Evolutionary conservation across 2,113 vertebrate genomes (phyloP).

Genomic region (Perca fluviatilis): DNA sequence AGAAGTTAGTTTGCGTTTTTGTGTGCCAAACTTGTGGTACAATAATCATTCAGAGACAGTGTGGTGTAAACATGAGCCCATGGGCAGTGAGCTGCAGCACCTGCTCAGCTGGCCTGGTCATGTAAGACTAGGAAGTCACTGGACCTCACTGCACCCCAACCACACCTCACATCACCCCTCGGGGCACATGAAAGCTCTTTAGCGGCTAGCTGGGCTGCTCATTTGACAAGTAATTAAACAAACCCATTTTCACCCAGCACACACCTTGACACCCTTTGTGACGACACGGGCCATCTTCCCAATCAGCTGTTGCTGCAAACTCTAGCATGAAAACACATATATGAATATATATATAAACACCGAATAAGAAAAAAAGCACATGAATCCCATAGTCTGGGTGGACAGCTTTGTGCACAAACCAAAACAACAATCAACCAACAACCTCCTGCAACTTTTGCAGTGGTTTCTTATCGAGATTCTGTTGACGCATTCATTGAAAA

Average conservation of each 20-base stretch:
- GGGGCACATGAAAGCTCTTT: slow-evolving; percentile 78
- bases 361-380: neutral
- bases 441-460: neutral
- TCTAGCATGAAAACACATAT: slow-evolving; percentile 58
- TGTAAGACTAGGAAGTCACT: slow-evolving; percentile 24
- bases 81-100: slow-evolving; percentile 7
- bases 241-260: slow-evolving; percentile 90
- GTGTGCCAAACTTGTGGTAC: neutral
- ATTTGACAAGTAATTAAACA: slow-evolving; percentile 96
- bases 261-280: slow-evolving; percentile 78
- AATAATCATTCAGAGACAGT: neutral
- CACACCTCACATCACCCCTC: slow-evolving; percentile 16
- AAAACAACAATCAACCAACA: neutral
- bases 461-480: neutral
- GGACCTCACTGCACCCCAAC: slow-evolving; percentile 28
- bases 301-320: slow-evolving; percentile 87
- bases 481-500: neutral
- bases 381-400: neutral
- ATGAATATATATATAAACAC: neutral
- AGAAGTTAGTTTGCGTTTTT: neutral
- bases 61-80: neutral
- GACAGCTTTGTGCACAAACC: neutral
- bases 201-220: slow-evolving; percentile 84
- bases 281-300: slow-evolving; percentile 92
- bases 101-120: slow-evolving; percentile 27